A percentile compares a stretch with the other conserved stretches of the same genome.
These are phyloP conservation scores for Oryctes rhinoceros DNA, from an alignment of 1,140 invertebrate genomes.

Conservation along the genomic window DNA sequence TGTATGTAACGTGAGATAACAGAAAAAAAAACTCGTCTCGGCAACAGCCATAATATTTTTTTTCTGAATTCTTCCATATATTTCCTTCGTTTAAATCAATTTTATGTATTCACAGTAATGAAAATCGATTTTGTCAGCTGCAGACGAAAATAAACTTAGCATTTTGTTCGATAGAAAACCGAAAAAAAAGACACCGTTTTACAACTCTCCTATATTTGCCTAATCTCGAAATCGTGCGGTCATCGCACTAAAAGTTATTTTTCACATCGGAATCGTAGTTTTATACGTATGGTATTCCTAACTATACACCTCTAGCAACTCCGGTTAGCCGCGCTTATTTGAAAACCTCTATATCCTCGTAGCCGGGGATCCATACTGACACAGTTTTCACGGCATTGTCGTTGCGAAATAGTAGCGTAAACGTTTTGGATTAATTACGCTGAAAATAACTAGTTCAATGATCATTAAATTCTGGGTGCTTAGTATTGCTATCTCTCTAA, in stretches of 20 bases:
- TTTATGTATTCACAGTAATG: too few relatives aligned
- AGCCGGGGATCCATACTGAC: constrained; percentile 2
- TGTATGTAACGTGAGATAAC: too few relatives aligned
- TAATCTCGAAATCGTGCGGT: neutral
- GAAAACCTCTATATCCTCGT: neutral
- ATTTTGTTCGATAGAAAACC: neutral
- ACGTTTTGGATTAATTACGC: neutral
- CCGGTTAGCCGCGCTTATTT: neutral
- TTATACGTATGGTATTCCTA: neutral
- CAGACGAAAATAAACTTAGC: neutral
- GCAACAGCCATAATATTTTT: too few relatives aligned
- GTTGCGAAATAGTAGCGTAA: neutral
- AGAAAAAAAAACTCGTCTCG: too few relatives aligned
- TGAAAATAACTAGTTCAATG: constrained; percentile 19
- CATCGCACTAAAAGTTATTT: constrained; percentile 10
- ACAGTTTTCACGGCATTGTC: constrained; percentile 3
- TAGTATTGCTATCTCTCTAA: neutral
- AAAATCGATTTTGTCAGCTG: too few relatives aligned
- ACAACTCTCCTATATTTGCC: neutral
- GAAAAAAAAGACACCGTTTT: neutral
- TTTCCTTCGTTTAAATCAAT: too few relatives aligned
- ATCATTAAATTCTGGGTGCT: neutral
- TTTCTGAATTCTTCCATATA: too few relatives aligned
- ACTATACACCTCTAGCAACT: neutral
- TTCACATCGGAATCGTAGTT: neutral